Conservation (phyloP, 1,140 invertebrate genomes). For the Drosophila albomicans region DNA sequence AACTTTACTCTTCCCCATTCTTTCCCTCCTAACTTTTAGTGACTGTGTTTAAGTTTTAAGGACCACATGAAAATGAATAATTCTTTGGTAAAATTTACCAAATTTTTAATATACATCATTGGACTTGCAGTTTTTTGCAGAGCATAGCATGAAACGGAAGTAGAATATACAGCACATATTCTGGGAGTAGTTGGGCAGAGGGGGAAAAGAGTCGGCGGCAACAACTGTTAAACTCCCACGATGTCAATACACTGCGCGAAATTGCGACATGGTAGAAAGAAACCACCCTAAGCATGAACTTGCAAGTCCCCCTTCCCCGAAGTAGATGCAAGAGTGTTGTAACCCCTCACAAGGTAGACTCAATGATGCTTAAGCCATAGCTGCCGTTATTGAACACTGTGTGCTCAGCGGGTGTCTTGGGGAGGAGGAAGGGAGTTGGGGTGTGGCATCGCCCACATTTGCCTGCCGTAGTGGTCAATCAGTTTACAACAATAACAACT, state of each 20-base stretch:
- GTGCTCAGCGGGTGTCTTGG: neutral
- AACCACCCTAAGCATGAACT: conserved; percentile 18
- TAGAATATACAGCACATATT: conserved; percentile 43
- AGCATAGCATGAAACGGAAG: conserved; percentile 33
- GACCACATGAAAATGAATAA: too few relatives aligned
- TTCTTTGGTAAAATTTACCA: too few relatives aligned
- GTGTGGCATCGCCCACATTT: conserved; percentile 20
- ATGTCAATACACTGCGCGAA: conserved; percentile 63
- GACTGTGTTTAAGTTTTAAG: too few relatives aligned
- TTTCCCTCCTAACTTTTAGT: too few relatives aligned
- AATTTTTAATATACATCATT: too few relatives aligned
- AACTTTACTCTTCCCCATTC: too few relatives aligned
- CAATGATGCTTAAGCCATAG: conserved; percentile 53
- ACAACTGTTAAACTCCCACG: conserved; percentile 73
- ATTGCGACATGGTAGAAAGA: conserved; percentile 22
- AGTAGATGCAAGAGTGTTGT: neutral
- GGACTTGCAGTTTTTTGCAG: neutral
- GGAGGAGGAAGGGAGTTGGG: neutral
- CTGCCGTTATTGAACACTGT: conserved; percentile 52
- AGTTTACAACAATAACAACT: conserved; percentile 72
- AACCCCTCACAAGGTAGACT: conserved; percentile 15
- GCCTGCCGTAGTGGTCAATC: conserved; percentile 56
- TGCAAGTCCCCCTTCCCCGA: neutral
- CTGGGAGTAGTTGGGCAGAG: neutral
- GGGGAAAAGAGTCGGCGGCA: neutral